Base-by-base conservation (phyloP, 2,888 invertebrate species). In the Anthrax anthrax region DNA sequence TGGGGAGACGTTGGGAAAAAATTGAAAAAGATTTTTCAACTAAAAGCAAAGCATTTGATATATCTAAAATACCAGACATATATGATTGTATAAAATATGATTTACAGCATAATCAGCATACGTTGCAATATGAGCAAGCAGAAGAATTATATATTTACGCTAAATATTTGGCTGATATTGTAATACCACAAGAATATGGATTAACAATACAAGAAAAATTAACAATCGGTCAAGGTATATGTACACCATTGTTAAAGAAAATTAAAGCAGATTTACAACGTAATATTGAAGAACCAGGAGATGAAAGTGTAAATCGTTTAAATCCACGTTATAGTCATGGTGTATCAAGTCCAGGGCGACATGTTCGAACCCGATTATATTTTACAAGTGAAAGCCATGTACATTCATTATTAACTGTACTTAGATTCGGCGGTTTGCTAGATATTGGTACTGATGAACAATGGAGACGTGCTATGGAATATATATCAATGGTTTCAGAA, bases 11-110 rank as follows among this genome's bases (percentile, higher is more conserved):
- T 14, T 97, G 97, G 97, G 88, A 90, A 38, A 97, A 97, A 70
- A 86, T 97, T 46, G 92, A 96, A 62, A 96, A 97, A 67, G 98
- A 98, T 67, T 98, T 98, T 64, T 88, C 85, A 59, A 85, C 88
- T 0, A 95, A 95, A 66, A 86, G 84, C 58, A 87, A 85, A 56
- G 77, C 81, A 37, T 98, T 87, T 67, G 98, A 98, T 65, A 97
- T 99, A 58, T 96, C 95, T 8, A 98, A 98, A 71, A 91, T 99
- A 49, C 97, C 98, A 0, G 98, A 98, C 64, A 98, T 98, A 55
- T 98, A 98, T 62, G 98, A 98, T 72, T 97, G 97, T 64, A 97
- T 98, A 58, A 98, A 98, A 64, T 98, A 94, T 63, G 98, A 98
- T 69, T 71, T 97, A 54, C 96, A 97, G 61, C 98, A 98, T 65